Conservation (phyloP, 2,797 vertebrate species). For the Selene dorsalis region DNA sequence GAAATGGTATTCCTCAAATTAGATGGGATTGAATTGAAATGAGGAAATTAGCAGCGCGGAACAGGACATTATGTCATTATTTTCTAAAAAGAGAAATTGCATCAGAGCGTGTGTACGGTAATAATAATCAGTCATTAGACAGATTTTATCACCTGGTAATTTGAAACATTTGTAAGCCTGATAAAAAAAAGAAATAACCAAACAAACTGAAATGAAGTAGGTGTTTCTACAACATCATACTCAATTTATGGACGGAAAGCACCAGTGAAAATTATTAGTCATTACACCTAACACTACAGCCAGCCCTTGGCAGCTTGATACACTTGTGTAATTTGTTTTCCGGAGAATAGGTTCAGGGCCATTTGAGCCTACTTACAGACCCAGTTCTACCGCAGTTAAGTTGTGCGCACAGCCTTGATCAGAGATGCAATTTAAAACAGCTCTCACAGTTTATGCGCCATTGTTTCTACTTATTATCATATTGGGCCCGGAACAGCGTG, state of each 20-base stretch:
- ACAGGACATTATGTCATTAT: constrained; percentile 27
- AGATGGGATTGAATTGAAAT: constrained; percentile 50
- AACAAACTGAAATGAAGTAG: constrained; percentile 2
- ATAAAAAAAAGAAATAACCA: constrained; percentile 33
- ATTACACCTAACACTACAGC: neutral
- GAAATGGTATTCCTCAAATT: constrained; percentile 49
- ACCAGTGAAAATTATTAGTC: constrained; percentile 33
- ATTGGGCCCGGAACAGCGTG: constrained; percentile 16
- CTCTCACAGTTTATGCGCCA: constrained; percentile 15
- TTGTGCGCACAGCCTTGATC: constrained; percentile 41
- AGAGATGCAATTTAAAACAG: constrained; percentile 53
- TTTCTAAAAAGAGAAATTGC: neutral
- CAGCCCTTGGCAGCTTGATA: constrained; percentile 14
- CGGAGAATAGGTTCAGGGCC: constrained; percentile 43
- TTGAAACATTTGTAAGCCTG: constrained; percentile 44
- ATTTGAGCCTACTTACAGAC: constrained; percentile 52
- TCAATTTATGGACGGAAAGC: constrained; percentile 11
- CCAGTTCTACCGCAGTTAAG: constrained; percentile 21
- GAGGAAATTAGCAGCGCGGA: constrained; percentile 45
- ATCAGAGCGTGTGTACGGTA: neutral
- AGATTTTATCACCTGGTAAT: constrained; percentile 37
- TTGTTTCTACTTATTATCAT: constrained; percentile 37
- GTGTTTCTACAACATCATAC: neutral
- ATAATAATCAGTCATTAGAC: constrained; percentile 38
- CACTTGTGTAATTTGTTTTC: constrained; percentile 40